phyloP scores from a whole-genome alignment of 2,113 vertebrate species.

The Plotosus lineatus region DNA sequence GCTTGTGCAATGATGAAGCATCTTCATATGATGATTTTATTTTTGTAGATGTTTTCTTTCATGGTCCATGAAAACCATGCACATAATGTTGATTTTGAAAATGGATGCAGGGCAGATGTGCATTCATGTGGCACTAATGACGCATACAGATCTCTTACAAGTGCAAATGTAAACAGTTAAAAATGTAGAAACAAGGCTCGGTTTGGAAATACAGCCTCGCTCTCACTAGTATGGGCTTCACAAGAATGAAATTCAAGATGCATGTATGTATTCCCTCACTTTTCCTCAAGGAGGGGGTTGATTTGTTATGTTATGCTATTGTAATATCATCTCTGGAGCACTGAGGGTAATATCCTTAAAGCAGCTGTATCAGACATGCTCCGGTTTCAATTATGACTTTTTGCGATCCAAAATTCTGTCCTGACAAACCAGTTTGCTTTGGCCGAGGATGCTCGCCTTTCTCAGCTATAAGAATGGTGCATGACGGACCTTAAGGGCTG shows the following conservation, averaged over 20 bases:
- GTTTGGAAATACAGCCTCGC: background rate
- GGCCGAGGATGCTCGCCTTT: conserved; percentile 3
- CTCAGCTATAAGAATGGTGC: conserved; percentile 10
- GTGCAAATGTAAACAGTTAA: background rate
- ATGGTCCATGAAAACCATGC: background rate
- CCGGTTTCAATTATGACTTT: conserved; percentile 29
- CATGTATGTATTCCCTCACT: background rate
- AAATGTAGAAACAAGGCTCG: background rate
- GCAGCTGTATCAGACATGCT: conserved; percentile 16
- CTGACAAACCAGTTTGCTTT: conserved; percentile 25
- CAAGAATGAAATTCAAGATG: background rate
- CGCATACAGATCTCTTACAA: background rate
- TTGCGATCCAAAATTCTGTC: conserved; percentile 26
- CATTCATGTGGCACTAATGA: background rate
- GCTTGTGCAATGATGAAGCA: background rate
- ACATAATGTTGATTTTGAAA: background rate
- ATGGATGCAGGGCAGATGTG: background rate
- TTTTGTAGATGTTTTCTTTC: background rate
- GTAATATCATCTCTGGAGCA: background rate
- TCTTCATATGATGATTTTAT: background rate
- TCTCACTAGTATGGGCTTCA: background rate
- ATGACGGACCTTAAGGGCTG: conserved; percentile 33
- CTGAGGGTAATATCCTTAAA: background rate
- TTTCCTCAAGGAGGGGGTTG: conserved; percentile 7
- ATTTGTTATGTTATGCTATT: background rate